Base-by-base conservation (phyloP, 1,140 invertebrate species). In the Stegodyphus dumicola region DNA sequence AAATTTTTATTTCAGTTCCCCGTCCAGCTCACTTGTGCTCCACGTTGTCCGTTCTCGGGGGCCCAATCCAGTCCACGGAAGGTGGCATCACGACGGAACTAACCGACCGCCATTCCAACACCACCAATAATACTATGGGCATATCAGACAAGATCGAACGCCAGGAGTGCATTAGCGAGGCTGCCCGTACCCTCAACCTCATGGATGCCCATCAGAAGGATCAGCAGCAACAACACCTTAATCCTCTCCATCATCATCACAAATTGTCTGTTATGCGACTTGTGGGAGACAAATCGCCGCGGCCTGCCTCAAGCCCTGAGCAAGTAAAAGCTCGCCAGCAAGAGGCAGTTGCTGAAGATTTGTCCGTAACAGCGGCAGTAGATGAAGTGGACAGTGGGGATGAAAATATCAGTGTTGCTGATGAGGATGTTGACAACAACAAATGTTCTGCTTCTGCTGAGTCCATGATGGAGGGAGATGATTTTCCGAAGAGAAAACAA, bases 401-500 rank as follows among this genome's bases (percentile, higher is more conserved):
- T 74, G 75, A 86, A 48, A 65, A 77, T 17, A 77, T 78, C 17
- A 73, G 69, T 13, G 67, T 78, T 18, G 85, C 65, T 54, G 85
- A 86, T 75, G 77, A 79, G 17, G 84, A 86, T 65, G 75, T 49
- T 10, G 54, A 85, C 17, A 69, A 56, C 15, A 75, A 71, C 60
- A 77, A 86, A 53, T 70, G 76, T 7, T 53, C 54, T 6, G 49
- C n/a, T 15, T 71, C 69, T 65, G 69, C 52, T 13, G 85, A 80
- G 15, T 79, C 77, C 60, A 94, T 94, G 87, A 95, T 94, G 88
- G 95, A 96, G 77, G 85, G 77, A 88, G 95, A 96, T 78, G 96
- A 95, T 89, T 89, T 90, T 67, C 96, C 96, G 0, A 98, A 97
- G 90, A 92, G 96, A 87, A 98, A 98, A 89, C 97, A 98, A 89